Conservation (phyloP, 1,140 invertebrate genomes). For the Drosophila tani region DNA sequence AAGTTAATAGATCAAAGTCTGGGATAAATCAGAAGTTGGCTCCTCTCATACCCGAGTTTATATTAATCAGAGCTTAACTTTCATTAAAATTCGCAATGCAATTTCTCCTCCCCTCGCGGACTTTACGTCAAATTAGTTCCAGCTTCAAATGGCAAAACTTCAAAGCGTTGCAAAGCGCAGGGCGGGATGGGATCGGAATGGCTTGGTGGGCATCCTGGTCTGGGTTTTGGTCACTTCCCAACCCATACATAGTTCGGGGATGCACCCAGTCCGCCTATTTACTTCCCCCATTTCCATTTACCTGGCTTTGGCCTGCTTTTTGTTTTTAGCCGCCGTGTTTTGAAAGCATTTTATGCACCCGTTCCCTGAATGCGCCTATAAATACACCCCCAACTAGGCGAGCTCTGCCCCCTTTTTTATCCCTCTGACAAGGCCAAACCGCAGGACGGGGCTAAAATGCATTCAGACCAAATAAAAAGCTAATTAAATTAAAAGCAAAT, state of each 20-base stretch:
- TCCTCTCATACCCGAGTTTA: background rate
- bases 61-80: constrained; percentile 29
- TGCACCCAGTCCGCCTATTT: constrained; percentile 2
- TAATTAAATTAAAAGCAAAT: constrained; percentile 50
- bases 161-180: constrained; percentile 22
- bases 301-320: constrained; percentile 29
- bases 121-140: constrained; percentile 48
- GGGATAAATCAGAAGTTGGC: constrained; percentile 1
- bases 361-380: constrained; percentile 35
- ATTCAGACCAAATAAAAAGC: constrained; percentile 49
- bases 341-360: constrained; percentile 43
- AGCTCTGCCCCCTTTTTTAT: constrained; percentile 14
- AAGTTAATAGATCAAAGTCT: constrained; percentile 1
- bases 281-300: constrained; percentile 12
- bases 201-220: constrained; percentile 1
- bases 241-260: constrained; percentile 15
- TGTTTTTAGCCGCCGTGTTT: constrained; percentile 45
- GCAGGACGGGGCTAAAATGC: constrained; percentile 23
- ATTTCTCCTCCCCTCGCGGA: constrained; percentile 12
- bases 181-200: background rate
- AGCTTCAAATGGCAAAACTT: constrained; percentile 50
- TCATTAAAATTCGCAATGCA: constrained; percentile 34
- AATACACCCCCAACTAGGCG: constrained; percentile 38
- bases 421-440: constrained; percentile 22
- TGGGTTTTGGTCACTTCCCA: constrained; percentile 18